Percentiles rank a stretch among this genome's conserved stretches.
These are phyloP conservation scores for Poecilobothrus nobilitatus DNA, from an alignment of 2,888 invertebrate genomes.

Conservation along the genomic window DNA sequence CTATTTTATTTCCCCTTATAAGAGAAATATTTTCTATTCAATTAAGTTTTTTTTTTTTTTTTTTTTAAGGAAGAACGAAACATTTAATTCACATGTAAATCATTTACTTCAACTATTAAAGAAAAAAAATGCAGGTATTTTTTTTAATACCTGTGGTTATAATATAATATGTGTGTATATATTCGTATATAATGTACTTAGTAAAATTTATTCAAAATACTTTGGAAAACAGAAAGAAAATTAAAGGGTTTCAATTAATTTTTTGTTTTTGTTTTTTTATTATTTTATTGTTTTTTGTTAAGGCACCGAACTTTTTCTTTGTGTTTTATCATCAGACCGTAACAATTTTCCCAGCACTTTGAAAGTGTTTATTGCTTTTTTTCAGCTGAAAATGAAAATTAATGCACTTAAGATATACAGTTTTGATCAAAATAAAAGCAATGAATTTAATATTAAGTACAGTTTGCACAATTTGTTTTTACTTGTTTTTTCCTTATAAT, in stretches of 20 bases:
- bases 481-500: too few species aligned
- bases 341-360: not conserved
- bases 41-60: too few species aligned
- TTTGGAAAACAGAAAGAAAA: not conserved
- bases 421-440: too few species aligned
- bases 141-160: conserved; percentile 1
- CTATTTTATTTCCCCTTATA: not conserved
- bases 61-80: not conserved
- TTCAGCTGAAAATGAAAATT: too few species aligned
- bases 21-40: not conserved
- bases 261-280: too few species aligned
- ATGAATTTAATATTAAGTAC: too few species aligned
- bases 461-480: too few species aligned
- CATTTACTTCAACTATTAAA: not conserved
- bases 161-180: not conserved
- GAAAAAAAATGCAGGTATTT: not conserved
- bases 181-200: not conserved
- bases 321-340: not conserved
- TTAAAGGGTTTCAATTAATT: not conserved
- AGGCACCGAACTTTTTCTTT: not conserved
- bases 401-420: too few species aligned
- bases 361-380: too few species aligned
- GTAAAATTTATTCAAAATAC: too few species aligned
- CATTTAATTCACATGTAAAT: not conserved
- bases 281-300: too few species aligned